Evolutionary conservation across 2,797 vertebrate species (phyloP).

Genomic region (Arrhamphus sclerolepis): DNA sequence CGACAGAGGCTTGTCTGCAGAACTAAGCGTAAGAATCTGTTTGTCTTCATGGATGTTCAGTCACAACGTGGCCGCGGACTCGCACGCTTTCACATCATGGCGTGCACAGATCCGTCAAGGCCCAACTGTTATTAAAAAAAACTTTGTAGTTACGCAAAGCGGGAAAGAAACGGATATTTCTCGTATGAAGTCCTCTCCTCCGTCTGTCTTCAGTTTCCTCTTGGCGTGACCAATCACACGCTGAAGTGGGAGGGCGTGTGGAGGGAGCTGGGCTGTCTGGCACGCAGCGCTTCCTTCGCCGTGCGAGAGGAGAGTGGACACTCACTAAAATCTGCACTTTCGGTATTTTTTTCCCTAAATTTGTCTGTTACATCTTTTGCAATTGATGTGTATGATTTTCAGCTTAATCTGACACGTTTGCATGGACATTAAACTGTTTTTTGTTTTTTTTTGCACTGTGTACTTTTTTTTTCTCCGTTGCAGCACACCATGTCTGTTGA

Average conservation of each 20-base stretch:
- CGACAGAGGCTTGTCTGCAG: conserved; percentile 90
- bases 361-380: not conserved
- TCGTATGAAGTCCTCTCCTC: too few species aligned
- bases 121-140: too few species aligned
- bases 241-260: conserved; percentile 98
- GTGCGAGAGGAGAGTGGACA: conserved; percentile 96
- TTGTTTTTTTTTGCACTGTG: too few species aligned
- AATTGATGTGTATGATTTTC: not conserved
- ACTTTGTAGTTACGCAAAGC: too few species aligned
- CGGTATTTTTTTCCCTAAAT: conserved; percentile 72
- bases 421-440: not conserved
- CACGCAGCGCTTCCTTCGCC: conserved; percentile 93
- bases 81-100: too few species aligned
- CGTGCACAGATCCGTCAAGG: too few species aligned
- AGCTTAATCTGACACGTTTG: too few species aligned
- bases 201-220: conserved; percentile 84
- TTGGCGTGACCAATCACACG: conserved; percentile 89
- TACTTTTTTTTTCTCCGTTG: too few species aligned
- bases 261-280: conserved; percentile 93
- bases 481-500: conserved; percentile 93
- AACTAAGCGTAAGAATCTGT: conserved; percentile 85
- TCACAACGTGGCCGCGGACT: too few species aligned
- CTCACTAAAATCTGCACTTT: conserved; percentile 92
- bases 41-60: not conserved
- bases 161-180: too few species aligned